A percentile compares a stretch with the other conserved stretches of the same genome.
Conservation (phyloP, 2,797 vertebrate genomes). For the Melanitta fusca region DNA sequence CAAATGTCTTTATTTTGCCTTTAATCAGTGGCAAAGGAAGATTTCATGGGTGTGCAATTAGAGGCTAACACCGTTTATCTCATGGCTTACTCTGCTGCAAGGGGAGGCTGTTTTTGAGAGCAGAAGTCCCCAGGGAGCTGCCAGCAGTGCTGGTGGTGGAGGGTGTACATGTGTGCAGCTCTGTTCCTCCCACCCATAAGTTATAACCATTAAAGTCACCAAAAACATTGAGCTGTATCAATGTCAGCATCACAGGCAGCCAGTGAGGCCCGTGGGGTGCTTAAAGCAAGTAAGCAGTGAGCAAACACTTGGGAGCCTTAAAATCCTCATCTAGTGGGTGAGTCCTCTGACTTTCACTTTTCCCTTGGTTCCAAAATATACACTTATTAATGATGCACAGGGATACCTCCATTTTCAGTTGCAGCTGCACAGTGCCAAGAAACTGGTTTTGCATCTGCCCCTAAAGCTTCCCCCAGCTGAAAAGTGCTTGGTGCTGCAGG, state of each 20-base stretch:
- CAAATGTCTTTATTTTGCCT: neutral
- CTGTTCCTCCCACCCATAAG: neutral
- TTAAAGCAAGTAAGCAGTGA: neutral
- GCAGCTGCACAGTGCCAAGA: neutral
- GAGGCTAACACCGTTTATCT: neutral
- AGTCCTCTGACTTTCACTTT: neutral
- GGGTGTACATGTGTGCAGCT: neutral
- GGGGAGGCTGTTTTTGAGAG: neutral
- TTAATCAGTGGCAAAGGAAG: neutral
- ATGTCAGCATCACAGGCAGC: neutral
- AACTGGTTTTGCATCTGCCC: neutral
- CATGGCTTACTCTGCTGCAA: neutral
- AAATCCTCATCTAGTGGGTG: neutral
- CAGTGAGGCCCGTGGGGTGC: neutral
- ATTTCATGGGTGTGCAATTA: neutral
- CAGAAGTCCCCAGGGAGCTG: neutral
- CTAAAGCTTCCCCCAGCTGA: neutral
- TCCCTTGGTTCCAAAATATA: neutral
- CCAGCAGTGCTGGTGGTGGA: neutral
- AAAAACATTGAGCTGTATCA: neutral
- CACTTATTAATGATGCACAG: neutral
- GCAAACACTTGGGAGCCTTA: neutral
- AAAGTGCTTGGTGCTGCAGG: neutral
- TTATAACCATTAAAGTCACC: neutral
- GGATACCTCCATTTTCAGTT: neutral